phyloP scores from a whole-genome alignment of 2,888 invertebrate genomes.

The Leucophenga maculata region DNA sequence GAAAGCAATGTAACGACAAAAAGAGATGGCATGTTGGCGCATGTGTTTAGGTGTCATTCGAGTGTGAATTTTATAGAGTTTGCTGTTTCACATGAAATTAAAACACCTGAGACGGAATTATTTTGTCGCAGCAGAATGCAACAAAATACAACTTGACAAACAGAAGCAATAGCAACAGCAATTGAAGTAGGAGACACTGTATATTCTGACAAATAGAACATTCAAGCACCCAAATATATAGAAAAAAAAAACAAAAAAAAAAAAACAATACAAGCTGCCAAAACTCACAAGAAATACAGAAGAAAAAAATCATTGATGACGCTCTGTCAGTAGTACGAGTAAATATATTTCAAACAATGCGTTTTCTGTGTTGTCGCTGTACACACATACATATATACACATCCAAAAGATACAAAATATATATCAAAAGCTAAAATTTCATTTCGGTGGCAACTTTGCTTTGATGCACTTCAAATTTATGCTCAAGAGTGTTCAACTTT shows the following conservation, averaged over 20 bases:
- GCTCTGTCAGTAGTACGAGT: not conserved
- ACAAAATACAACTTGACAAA: not conserved
- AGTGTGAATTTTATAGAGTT: constrained; percentile 12
- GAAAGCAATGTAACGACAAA: too few species aligned
- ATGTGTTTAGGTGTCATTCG: constrained; percentile 15
- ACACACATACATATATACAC: too few species aligned
- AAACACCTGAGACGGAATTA: constrained; percentile 23
- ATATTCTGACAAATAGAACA: not conserved
- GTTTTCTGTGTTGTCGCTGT: too few species aligned
- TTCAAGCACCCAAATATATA: too few species aligned
- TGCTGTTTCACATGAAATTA: constrained; percentile 6
- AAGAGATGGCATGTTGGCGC: not conserved
- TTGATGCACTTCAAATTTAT: too few species aligned
- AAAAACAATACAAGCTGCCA: not conserved
- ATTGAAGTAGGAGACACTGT: too few species aligned
- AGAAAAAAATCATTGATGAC: not conserved
- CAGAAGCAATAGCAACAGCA: not conserved
- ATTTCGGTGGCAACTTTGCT: too few species aligned
- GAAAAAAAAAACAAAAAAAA: too few species aligned
- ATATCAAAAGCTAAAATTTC: too few species aligned
- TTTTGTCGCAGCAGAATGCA: constrained; percentile 6
- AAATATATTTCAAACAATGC: too few species aligned
- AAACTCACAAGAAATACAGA: not conserved
- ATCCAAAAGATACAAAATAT: too few species aligned
- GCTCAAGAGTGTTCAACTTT: too few species aligned